Percentiles rank a stretch among this genome's conserved stretches.
Conservation (phyloP, 2,888 invertebrate genomes). For the Luperina nickerlii region DNA sequence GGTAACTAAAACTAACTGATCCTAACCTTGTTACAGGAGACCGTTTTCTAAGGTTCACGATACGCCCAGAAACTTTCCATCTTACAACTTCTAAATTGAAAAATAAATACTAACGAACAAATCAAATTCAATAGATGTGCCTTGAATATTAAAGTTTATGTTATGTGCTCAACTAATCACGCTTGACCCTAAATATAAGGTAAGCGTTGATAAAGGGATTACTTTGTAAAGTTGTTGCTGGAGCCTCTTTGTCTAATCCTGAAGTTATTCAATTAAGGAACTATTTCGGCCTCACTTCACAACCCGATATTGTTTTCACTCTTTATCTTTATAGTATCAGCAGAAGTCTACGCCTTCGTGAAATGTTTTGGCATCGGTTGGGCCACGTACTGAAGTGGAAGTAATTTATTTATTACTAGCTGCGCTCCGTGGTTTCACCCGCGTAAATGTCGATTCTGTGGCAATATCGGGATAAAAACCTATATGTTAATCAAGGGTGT, state of each 20-base stretch:
- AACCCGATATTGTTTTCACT: constrained; percentile 26
- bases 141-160: constrained; percentile 66
- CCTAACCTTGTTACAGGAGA: constrained; percentile 71
- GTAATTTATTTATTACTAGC: background rate
- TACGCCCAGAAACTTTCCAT: constrained; percentile 53
- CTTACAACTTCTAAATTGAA: constrained; percentile 57
- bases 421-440: too few relatives aligned
- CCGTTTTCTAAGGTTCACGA: constrained; percentile 65
- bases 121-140: constrained; percentile 74
- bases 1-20: constrained; percentile 71
- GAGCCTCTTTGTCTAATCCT: constrained; percentile 52
- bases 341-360: too few relatives aligned
- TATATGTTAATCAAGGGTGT: too few relatives aligned
- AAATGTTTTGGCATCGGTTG: background rate
- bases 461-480: too few relatives aligned
- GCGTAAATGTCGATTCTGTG: too few relatives aligned
- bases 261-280: constrained; percentile 61
- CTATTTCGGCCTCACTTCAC: constrained; percentile 41
- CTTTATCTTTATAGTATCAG: background rate
- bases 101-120: constrained; percentile 71
- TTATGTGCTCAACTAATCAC: constrained; percentile 54
- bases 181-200: constrained; percentile 32
- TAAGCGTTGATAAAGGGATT: constrained; percentile 45
- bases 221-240: constrained; percentile 46
- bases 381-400: background rate